Base-by-base conservation (phyloP, 2,113 vertebrate genomes). In the Fregetta grallaria region DNA sequence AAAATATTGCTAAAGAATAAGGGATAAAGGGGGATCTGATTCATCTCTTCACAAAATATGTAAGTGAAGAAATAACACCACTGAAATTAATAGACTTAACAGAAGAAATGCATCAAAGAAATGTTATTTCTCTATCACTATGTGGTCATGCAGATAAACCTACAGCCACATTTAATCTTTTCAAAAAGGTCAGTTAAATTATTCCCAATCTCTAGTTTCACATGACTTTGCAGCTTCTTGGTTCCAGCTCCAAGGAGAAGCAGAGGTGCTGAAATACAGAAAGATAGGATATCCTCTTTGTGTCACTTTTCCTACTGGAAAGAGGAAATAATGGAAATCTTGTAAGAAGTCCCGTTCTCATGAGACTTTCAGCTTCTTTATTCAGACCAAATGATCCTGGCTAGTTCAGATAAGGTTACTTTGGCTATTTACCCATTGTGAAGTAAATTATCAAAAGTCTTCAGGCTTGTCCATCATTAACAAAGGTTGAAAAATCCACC, bases 391-490 rank as follows among this genome's bases (percentile, higher is more conserved):
- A 66, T 76, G 77, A 92, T 87, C 58, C 95, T 97, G 96, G 66
- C 34, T 92, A 25, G 91, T 96, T 96, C 92, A 96, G 97, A 97
- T 96, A 97, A 95, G 96, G 95, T 96, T 72, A 94, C 89, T 85
- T 90, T 55, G 80, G 62, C 53, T 86, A 47, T 65, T 94, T 92
- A 89, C 47, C 92, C 94, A 95, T 95, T 95, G 88, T 96, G 68
- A 95, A 97, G 73, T 42, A 30, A 85, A 94, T 94, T 92, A 95
- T 96, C 92, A 85, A 92, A 92, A 94, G 89, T 88, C 71, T 85
- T 95, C 92, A 97, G 95, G 77, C 89, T 91, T 67, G 66, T 76
- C 89, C 80, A 94, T 90, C 84, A 13, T 68, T 88, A 92, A 67
- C 77, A 94, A 95, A 88, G 73, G 67, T 90, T 95, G 90, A 92